Percentiles rank a stretch among this genome's conserved stretches.
These are phyloP conservation scores for Drosophila prostipennis DNA, from an alignment of 2,888 invertebrate species.

Conservation along the genomic window DNA sequence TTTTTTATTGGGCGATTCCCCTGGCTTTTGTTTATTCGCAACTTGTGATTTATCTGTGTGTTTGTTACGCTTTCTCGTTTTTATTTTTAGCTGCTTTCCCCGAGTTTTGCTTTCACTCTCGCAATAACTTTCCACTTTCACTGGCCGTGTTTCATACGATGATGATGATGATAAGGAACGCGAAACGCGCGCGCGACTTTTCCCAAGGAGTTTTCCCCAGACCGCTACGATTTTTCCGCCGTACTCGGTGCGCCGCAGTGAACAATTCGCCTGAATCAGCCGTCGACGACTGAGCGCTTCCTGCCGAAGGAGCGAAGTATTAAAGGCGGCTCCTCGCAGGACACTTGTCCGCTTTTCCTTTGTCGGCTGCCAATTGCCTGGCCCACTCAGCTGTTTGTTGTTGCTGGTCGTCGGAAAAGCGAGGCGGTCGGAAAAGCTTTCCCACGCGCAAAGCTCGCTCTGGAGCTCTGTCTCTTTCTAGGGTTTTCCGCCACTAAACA, in stretches of 20 bases:
- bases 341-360: slow-evolving; percentile 72
- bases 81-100: slow-evolving; percentile 49
- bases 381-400: slow-evolving; percentile 52
- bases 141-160: slow-evolving; percentile 47
- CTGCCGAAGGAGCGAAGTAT: slow-evolving; percentile 53
- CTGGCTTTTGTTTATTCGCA: slow-evolving; percentile 43
- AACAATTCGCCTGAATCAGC: slow-evolving; percentile 76
- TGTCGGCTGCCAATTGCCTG: slow-evolving; percentile 56
- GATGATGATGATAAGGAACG: slow-evolving; percentile 76
- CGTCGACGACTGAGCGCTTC: slow-evolving; percentile 76
- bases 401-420: slow-evolving; percentile 25
- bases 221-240: slow-evolving; percentile 17
- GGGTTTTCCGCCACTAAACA: slow-evolving; percentile 3
- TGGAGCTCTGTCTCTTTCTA: slow-evolving; percentile 9
- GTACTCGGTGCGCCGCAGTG: slow-evolving; percentile 24
- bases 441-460: slow-evolving; percentile 11
- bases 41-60: slow-evolving; percentile 69
- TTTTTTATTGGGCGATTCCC: slow-evolving; percentile 46
- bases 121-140: slow-evolving; percentile 39
- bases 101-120: slow-evolving; percentile 58
- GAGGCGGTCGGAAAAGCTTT: slow-evolving; percentile 24
- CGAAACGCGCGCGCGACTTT: slow-evolving; percentile 49
- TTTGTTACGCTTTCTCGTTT: slow-evolving; percentile 1
- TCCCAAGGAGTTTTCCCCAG: slow-evolving; percentile 27
- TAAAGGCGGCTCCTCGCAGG: slow-evolving; percentile 61